Conservation (phyloP, 2,888 invertebrate species). For the Noctua fimbriata region DNA sequence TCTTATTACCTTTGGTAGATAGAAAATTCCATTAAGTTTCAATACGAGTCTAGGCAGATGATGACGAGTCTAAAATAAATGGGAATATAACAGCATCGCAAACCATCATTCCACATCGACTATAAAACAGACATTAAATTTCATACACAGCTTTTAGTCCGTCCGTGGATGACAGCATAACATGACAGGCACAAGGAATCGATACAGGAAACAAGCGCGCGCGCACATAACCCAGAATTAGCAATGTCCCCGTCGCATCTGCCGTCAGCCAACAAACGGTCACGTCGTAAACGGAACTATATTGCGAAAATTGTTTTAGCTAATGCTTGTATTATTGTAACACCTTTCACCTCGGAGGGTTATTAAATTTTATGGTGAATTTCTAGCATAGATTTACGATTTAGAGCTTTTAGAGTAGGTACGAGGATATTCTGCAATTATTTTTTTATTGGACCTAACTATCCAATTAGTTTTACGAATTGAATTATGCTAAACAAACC, state of each 20-base stretch:
- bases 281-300: slow-evolving; percentile 68
- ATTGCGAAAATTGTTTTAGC: slow-evolving; percentile 65
- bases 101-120: slow-evolving; percentile 28
- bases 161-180: slow-evolving; percentile 64
- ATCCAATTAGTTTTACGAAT: too few relatives aligned
- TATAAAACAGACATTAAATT: slow-evolving; percentile 69
- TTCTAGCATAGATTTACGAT: slow-evolving; percentile 21
- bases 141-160: slow-evolving; percentile 60
- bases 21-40: not conserved
- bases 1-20: not conserved
- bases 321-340: slow-evolving; percentile 58
- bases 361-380: slow-evolving; percentile 24
- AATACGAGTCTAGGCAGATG: not conserved
- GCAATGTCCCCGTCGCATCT: slow-evolving; percentile 77
- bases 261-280: slow-evolving; percentile 63
- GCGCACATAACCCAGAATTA: slow-evolving; percentile 80
- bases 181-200: slow-evolving; percentile 78
- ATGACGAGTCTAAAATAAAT: slow-evolving; percentile 14
- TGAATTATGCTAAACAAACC: not conserved
- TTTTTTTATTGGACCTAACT: not conserved
- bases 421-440: not conserved
- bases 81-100: slow-evolving; percentile 1
- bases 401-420: not conserved
- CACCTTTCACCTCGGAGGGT: slow-evolving; percentile 21
- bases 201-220: slow-evolving; percentile 83